These are phyloP conservation scores for Actenoides lindsayi DNA, from an alignment of 2,113 vertebrate genomes.

Conservation along the genomic window DNA sequence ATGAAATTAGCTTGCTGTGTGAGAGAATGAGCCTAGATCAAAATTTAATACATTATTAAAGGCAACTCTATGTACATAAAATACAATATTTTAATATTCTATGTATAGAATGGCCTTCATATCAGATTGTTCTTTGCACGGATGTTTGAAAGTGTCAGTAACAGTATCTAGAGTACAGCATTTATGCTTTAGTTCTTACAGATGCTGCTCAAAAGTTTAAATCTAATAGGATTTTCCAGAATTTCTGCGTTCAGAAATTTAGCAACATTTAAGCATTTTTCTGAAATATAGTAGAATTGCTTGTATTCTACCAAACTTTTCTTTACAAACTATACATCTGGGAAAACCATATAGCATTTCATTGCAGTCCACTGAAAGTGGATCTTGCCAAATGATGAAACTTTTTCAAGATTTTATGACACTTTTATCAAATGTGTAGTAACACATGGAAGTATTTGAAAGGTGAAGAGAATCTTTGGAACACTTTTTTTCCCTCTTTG, in stretches of 20 bases:
- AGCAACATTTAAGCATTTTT: background rate
- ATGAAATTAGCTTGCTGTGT: background rate
- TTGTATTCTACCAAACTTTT: background rate
- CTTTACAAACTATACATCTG: background rate
- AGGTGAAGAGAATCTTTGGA: background rate
- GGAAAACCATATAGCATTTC: background rate
- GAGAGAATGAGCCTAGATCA: background rate
- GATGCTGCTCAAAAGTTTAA: background rate
- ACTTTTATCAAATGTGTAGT: background rate
- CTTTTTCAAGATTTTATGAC: background rate
- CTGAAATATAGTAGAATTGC: background rate
- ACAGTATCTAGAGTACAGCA: background rate
- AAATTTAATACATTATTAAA: background rate
- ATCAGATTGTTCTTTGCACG: background rate
- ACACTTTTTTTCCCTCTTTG: background rate
- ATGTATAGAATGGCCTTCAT: background rate
- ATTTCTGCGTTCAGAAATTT: background rate
- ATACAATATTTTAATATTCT: background rate
- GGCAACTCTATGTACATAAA: background rate
- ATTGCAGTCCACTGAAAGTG: background rate
- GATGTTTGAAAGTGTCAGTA: background rate
- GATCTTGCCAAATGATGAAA: background rate
- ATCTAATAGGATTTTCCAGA: background rate
- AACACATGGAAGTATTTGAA: background rate
- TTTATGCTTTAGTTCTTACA: background rate